These are phyloP conservation scores for Sylvilagus bachmani DNA, from an alignment of 2,113 vertebrate species.

Conservation along the genomic window DNA sequence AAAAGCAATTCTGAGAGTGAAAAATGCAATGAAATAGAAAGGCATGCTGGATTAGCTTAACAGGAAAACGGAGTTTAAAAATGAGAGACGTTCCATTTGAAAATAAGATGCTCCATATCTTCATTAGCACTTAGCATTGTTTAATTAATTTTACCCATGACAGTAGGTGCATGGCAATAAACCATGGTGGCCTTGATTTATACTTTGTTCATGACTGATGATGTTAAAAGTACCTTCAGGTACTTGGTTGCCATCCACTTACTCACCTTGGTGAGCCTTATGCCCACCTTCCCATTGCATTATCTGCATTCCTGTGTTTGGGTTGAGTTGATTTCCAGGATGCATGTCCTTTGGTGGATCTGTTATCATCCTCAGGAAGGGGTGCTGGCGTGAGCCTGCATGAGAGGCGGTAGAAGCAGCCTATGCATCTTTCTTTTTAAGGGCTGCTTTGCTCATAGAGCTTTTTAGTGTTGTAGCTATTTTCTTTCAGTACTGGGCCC, in stretches of 20 bases:
- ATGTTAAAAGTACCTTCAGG: neutral
- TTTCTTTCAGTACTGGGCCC: neutral
- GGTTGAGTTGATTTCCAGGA: neutral
- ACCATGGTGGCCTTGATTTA: neutral
- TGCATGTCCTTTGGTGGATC: neutral
- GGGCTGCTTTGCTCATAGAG: neutral
- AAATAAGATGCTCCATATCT: neutral
- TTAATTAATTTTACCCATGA: neutral
- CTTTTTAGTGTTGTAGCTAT: neutral
- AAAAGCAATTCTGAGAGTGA: neutral
- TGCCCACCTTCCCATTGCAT: neutral
- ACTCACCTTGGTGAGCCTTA: neutral
- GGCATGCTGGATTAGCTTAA: neutral
- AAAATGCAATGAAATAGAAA: neutral
- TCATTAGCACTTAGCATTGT: neutral
- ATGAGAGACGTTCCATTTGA: neutral
- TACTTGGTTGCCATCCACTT: neutral
- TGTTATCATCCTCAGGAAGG: neutral
- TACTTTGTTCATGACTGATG: neutral
- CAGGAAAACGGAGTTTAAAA: neutral
- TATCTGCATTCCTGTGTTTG: neutral
- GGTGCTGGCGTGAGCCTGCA: neutral
- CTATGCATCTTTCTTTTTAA: neutral
- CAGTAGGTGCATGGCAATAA: neutral
- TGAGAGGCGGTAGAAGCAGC: neutral